Conservation (phyloP, 2,113 vertebrate species). For the Trochalopteron elliotii region DNA sequence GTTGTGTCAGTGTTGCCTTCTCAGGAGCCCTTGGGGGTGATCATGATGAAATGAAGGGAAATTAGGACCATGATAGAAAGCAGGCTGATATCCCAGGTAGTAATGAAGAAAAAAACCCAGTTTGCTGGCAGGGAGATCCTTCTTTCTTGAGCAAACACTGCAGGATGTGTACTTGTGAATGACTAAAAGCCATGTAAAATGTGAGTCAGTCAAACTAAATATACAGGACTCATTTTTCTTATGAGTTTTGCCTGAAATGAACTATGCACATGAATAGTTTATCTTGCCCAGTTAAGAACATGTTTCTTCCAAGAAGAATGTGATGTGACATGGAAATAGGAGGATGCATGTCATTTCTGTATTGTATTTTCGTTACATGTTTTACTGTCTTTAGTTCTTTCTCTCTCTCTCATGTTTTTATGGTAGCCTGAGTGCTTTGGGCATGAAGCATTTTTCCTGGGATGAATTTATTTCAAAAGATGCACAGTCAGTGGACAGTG, state of each 20-base stretch:
- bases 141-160: not conserved
- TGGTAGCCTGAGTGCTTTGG: not conserved
- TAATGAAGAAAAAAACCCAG: conserved; percentile 62
- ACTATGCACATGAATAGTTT: not conserved
- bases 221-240: not conserved
- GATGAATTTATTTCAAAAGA: conserved; percentile 26
- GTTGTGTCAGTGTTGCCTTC: conserved; percentile 72
- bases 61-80: conserved; percentile 73
- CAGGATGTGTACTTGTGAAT: not conserved
- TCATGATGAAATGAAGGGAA: conserved; percentile 77
- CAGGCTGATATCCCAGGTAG: conserved; percentile 72
- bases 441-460: not conserved
- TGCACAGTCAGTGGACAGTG: not conserved
- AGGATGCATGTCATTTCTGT: not conserved
- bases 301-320: not conserved
- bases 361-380: not conserved
- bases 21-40: conserved; percentile 62
- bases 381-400: not conserved
- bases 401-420: not conserved
- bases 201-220: not conserved
- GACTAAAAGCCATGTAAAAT: not conserved
- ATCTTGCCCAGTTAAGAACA: not conserved
- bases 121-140: conserved; percentile 1
- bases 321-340: not conserved
- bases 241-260: not conserved